Evolutionary conservation across 2,797 vertebrate genomes (phyloP), one percentile per base, ranked within the genome.

Genomic region (Setipinna tenuifilis): DNA sequence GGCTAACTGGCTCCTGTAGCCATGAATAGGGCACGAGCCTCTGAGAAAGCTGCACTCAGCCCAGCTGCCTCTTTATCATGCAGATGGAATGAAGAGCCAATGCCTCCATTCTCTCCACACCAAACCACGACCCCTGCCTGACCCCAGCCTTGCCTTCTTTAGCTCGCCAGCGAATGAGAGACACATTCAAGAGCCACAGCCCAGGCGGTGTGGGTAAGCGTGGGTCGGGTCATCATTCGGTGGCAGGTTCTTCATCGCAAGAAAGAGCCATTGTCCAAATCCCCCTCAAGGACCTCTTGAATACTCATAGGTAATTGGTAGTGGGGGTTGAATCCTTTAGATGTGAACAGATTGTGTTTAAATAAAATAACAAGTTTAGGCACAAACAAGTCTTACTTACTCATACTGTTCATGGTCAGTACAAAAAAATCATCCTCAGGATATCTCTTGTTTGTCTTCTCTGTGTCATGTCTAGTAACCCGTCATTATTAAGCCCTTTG

Each of bases 21-120:
- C 19, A 35, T 41, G 31, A 41, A 31, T 10, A 28, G 0, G 50
- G 50, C 5, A 9, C 50, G 65, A 71, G 35, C 5, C 35, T n/a
- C 71, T 78, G 71, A 21, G 71, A 78, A 21, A 44, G 31, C 71
- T 19, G 35, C 17, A 2, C 5, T 19, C 31, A n/a, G 71, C 71
- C 35, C 71, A 78, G 71, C 71, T 78, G 71, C 71, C 35, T 78
- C 71, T 78, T 78, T 78, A 35, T 78, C 71, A 78, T 78, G 31
- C 71, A 78, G 35, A 78, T 78, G 71, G 31, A 6, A 17, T 9
- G 16, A 6, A 78, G 31, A 78, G 31, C 31, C 71, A 78, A 78
- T 41, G 31, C 31, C 16, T 2, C 31, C 35, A 78, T 78, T 44
- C 71, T 78, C 71, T 78, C 16, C 35, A 21, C 31, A 31, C 71